These are phyloP conservation scores for Myathropa florea DNA, from an alignment of 2,888 invertebrate species.

Conservation along the genomic window DNA sequence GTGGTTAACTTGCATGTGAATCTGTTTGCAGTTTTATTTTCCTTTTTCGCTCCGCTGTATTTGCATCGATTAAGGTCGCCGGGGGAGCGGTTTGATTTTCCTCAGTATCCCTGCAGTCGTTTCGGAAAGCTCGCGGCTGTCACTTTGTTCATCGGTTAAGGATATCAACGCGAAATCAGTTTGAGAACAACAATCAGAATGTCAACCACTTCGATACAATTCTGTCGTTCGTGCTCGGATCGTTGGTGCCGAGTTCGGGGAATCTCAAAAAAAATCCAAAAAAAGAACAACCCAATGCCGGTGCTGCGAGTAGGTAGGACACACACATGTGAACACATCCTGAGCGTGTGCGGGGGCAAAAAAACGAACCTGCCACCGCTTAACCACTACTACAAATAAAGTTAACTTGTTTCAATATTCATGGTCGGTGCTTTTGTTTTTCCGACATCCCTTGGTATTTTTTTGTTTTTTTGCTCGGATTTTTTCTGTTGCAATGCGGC, in stretches of 20 bases:
- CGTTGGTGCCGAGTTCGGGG: not conserved
- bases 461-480: not conserved
- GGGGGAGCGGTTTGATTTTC: not conserved
- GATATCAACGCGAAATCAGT: conserved; percentile 70
- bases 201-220: conserved; percentile 49
- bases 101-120: conserved; percentile 2
- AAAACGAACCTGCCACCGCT: conserved; percentile 48
- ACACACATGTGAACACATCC: not conserved
- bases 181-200: conserved; percentile 66
- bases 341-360: conserved; percentile 11
- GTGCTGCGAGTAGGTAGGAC: not conserved
- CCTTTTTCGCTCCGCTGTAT: not conserved
- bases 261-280: not conserved
- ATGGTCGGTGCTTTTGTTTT: conserved; percentile 59
- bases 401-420: conserved; percentile 69
- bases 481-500: conserved; percentile 69
- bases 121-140: conserved; percentile 27
- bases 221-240: not conserved
- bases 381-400: conserved; percentile 71
- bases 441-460: conserved; percentile 13
- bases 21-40: conserved; percentile 8
- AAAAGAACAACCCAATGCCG: not conserved
- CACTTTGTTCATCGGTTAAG: conserved; percentile 65
- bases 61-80: conserved; percentile 41
- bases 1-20: conserved; percentile 56